These are phyloP conservation scores for Siphlonurus alternatus DNA, from an alignment of 2,888 invertebrate species.

Conservation along the genomic window DNA sequence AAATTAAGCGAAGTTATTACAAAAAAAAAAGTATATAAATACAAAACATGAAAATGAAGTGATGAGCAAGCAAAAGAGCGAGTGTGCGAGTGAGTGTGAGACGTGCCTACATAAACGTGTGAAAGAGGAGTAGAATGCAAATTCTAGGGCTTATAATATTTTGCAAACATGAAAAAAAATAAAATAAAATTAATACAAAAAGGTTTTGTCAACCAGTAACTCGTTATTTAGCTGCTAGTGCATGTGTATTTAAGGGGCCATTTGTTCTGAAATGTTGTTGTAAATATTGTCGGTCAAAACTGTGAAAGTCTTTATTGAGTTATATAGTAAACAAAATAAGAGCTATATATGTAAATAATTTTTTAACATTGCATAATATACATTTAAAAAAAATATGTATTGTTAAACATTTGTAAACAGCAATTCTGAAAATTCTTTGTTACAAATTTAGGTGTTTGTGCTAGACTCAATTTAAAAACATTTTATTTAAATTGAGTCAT, in stretches of 20 bases:
- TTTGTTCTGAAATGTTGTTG: constrained; percentile 12
- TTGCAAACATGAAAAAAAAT: not conserved
- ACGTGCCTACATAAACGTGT: not conserved
- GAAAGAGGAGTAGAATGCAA: not conserved
- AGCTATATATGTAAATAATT: constrained; percentile 7
- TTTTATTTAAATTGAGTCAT: constrained; percentile 7
- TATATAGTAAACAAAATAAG: constrained; percentile 8
- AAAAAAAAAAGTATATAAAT: too few relatives aligned
- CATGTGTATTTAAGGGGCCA: constrained; percentile 12
- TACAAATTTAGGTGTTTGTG: constrained; percentile 7
- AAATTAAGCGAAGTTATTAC: not conserved
- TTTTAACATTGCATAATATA: constrained; percentile 1
- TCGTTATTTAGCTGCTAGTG: constrained; percentile 9
- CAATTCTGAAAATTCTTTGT: constrained; percentile 11
- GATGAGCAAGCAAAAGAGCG: not conserved
- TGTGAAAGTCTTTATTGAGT: constrained; percentile 8
- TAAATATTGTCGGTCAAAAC: constrained; percentile 13
- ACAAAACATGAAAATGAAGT: not conserved
- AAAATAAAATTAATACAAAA: constrained; percentile 1
- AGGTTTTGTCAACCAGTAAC: constrained; percentile 8
- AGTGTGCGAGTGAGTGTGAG: constrained; percentile 4
- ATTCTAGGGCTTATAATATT: not conserved
- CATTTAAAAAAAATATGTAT: constrained; percentile 9
- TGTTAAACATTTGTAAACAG: constrained; percentile 12
- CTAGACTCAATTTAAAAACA: constrained; percentile 4